Conservation (phyloP, 2,113 vertebrate genomes). For the Kryptolebias marmoratus region DNA sequence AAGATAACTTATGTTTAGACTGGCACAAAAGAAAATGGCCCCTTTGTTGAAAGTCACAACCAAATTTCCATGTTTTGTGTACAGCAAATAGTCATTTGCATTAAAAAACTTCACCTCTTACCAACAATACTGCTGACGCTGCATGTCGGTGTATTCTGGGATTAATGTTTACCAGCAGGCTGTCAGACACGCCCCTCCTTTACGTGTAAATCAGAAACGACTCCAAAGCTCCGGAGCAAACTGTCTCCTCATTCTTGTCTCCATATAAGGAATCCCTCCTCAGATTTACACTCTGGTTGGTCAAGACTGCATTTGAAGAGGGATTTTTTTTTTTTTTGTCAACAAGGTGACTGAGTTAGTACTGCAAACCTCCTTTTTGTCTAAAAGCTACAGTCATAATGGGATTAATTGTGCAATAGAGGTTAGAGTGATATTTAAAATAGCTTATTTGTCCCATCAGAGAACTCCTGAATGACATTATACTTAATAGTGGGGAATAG, state of each 20-base stretch:
- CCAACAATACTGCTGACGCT: constrained; percentile 11
- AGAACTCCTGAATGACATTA: constrained; percentile 14
- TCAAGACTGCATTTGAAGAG: constrained; percentile 19
- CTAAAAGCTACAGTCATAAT: constrained; percentile 33
- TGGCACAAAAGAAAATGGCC: too few relatives aligned
- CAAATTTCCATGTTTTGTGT: background rate
- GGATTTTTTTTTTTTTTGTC: constrained; percentile 17
- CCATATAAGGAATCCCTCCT: constrained; percentile 62
- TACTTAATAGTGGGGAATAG: constrained; percentile 19
- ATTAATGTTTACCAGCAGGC: constrained; percentile 46
- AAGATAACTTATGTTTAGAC: background rate
- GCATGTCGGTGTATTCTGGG: constrained; percentile 15
- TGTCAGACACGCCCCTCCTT: constrained; percentile 34
- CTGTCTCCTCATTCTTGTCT: constrained; percentile 38
- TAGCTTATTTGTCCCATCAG: background rate
- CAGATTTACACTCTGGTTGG: constrained; percentile 33
- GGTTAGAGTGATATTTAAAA: constrained; percentile 7
- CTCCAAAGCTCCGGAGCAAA: constrained; percentile 35
- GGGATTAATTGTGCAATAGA: constrained; percentile 26
- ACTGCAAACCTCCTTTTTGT: constrained; percentile 10
- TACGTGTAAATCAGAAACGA: constrained; percentile 49
- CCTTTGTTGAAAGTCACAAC: too few relatives aligned
- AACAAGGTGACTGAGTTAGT: constrained; percentile 36
- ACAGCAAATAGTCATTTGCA: constrained; percentile 6
- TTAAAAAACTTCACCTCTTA: background rate